Percentiles rank a stretch among this genome's conserved stretches.
Conservation (phyloP, 2,113 vertebrate genomes). For the Chaetorhynchus papuensis region DNA sequence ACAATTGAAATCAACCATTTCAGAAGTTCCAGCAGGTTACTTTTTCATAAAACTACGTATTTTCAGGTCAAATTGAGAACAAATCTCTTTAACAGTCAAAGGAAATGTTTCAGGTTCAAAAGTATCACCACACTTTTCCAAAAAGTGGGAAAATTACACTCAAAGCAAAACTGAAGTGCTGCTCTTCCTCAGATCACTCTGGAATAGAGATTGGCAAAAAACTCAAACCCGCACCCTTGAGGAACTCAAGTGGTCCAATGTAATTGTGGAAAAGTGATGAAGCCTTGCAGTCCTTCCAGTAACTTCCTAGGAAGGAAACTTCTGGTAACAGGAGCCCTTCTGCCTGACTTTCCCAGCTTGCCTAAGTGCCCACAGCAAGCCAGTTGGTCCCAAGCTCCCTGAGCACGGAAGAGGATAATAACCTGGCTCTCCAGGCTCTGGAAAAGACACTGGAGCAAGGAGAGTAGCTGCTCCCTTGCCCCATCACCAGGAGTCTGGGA, state of each 20-base stretch:
- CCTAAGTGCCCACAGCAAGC: rapidly evolving
- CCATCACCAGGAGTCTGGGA: neutral
- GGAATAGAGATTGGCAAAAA: neutral
- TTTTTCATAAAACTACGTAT: neutral
- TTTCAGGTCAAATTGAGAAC: neutral
- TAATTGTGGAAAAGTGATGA: neutral
- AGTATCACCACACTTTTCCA: neutral
- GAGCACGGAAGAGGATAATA: neutral
- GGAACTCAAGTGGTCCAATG: neutral
- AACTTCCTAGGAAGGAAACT: neutral
- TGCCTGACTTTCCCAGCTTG: neutral
- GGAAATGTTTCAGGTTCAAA: neutral
- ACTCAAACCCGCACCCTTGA: neutral
- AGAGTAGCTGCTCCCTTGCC: neutral
- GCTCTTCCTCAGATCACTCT: neutral
- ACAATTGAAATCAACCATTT: neutral
- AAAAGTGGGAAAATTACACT: neutral
- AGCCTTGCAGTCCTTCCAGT: neutral
- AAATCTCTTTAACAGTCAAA: neutral
- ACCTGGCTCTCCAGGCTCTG: rapidly evolving
- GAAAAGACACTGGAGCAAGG: neutral
- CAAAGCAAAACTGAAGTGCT: neutral
- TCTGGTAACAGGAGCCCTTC: neutral
- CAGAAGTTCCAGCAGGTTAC: neutral
- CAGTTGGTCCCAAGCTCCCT: neutral